A percentile compares a stretch with the other conserved stretches of the same genome.
Evolutionary conservation across 2,888 invertebrate genomes (phyloP).

Genomic region (Sarcophaga carnaria): DNA sequence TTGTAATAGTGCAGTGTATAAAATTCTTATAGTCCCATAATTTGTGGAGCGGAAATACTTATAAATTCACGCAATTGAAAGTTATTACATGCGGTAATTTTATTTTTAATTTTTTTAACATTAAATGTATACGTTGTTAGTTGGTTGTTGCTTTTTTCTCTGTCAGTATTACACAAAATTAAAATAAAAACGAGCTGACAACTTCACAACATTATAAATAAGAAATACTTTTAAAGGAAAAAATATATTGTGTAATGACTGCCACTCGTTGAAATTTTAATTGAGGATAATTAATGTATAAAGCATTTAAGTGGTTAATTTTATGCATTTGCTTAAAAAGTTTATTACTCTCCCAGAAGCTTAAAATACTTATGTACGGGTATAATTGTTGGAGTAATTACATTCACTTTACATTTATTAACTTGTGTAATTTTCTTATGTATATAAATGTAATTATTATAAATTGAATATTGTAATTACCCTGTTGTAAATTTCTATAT

Average conservation of each 20-base stretch:
- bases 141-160: background rate
- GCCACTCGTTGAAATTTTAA: slow-evolving; percentile 37
- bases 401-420: no score
- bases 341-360: no score
- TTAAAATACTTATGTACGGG: no score
- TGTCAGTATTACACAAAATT: background rate
- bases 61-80: slow-evolving; percentile 61
- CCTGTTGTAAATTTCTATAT: no score
- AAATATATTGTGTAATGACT: slow-evolving; percentile 13
- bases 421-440: no score
- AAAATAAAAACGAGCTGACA: slow-evolving; percentile 5
- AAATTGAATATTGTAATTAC: no score
- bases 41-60: slow-evolving; percentile 64
- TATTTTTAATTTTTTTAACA: slow-evolving; percentile 2
- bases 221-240: background rate
- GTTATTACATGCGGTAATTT: slow-evolving; percentile 34
- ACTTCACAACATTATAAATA: background rate
- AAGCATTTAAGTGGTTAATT: slow-evolving; percentile 53
- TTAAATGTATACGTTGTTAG: slow-evolving; percentile 8
- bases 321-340: no score
- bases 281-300: slow-evolving; percentile 55
- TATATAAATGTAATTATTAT: no score
- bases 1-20: no score
- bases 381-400: no score
- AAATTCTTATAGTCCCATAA: background rate